Base-by-base conservation (phyloP, 1,140 invertebrate genomes). In the Meloidogyne exigua region DNA sequence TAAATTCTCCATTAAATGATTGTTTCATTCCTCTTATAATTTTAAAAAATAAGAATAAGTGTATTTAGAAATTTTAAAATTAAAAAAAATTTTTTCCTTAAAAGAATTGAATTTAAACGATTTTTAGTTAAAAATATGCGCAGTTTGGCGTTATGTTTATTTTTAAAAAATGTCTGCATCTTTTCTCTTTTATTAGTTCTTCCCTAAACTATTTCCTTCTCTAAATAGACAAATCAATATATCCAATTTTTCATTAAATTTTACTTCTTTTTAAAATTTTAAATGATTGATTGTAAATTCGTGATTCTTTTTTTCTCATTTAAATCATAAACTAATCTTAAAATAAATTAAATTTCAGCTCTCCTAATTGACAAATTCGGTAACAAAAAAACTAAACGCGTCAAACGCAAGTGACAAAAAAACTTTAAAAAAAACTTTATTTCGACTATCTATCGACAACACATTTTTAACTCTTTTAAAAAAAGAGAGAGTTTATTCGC, bases 311-410 rank as follows among this genome's bases (percentile, higher is more conserved):
- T 57, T 18, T 13, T 49, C n/a, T 49, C 5, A 32, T 32, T 32
- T 7, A 3, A 3, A 3, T 49, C 18, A 18, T 49, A 49, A 49
- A 18, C 18, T 49, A 15, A n/a, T n/a, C 5, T 49, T 49, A 18
- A 18, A 49, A 18, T 13, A 49, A 57, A 57, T 57, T 57, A n/a
- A 57, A n/a, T 57, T 57, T 57, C n/a, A 57, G 49, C 49, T 57
- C n/a, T 57, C 18, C 5, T 18, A 49, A 57, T 57, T 57, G 49
- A 57, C 49, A 57, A 57, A 57, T 57, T 12, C 49, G n/a, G 49
- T 57, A 57, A 57, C 49, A 57, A 57, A 57, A 57, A 57, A 57
- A n/a, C 49, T 18, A 57, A 57, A 49, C 44, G 49, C 49, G 49
- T 57, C 49, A 57, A 44, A 57, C 18, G 18, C n/a, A n/a, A 57